Conservation (phyloP, 2,888 invertebrate genomes). For the Horisme vitalbata region DNA sequence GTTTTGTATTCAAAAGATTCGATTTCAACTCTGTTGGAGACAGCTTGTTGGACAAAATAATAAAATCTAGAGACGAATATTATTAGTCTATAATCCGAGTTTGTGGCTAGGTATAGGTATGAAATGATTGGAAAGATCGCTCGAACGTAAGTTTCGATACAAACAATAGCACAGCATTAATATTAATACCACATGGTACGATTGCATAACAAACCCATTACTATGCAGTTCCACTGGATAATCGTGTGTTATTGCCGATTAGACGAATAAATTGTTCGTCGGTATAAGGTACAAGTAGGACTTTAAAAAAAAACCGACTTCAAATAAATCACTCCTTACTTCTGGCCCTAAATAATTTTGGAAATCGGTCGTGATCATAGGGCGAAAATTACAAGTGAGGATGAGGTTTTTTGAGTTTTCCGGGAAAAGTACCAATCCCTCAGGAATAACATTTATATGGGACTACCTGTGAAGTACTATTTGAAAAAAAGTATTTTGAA, state of each 20-base stretch:
- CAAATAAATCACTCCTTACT: too few species aligned
- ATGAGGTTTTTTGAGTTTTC: too few species aligned
- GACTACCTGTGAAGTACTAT: slow-evolving; percentile 7
- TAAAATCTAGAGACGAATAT: slow-evolving; percentile 1
- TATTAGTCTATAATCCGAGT: too few species aligned
- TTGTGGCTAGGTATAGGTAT: too few species aligned
- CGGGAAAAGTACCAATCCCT: too few species aligned
- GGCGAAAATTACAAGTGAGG: too few species aligned
- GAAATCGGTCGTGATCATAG: too few species aligned
- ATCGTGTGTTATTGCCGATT: slow-evolving; percentile 21
- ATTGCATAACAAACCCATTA: slow-evolving; percentile 42
- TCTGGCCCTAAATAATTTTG: too few species aligned
- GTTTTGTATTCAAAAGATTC: slow-evolving; percentile 15
- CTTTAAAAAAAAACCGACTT: too few species aligned
- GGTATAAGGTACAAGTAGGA: slow-evolving; percentile 1
- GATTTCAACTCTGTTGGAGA: slow-evolving; percentile 12
- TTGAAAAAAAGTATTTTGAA: too few species aligned
- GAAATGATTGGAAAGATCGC: background rate
- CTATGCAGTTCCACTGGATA: slow-evolving; percentile 24
- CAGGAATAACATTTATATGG: too few species aligned
- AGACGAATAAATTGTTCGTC: slow-evolving; percentile 13
- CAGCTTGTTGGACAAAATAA: slow-evolving; percentile 11
- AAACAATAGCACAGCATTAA: slow-evolving; percentile 18
- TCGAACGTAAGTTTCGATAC: slow-evolving; percentile 6
- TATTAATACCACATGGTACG: slow-evolving; percentile 39